Evolutionary conservation across 2,797 vertebrate genomes (phyloP), one percentile per base, ranked within the genome.

Genomic region (Tapera naevia): DNA sequence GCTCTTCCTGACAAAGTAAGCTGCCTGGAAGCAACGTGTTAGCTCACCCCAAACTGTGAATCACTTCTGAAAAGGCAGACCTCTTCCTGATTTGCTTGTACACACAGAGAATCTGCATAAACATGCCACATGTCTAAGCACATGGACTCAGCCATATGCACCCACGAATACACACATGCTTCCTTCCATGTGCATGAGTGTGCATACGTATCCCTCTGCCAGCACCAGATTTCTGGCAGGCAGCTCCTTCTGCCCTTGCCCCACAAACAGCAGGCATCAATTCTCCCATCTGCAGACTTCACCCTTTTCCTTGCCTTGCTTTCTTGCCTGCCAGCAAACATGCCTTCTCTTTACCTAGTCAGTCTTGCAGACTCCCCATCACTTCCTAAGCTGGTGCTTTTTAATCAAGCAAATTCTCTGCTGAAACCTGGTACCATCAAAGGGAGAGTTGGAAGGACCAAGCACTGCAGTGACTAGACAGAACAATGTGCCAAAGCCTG

Each of bases 211-310:
- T 97, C 96, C 96, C 95, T 61, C 89, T 97, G 98, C 98, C 98
- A 98, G 97, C 94, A 96, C 91, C 96, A 92, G 96, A 95, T 96
- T 95, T 97, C 95, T 98, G 98, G 98, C 98, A 98, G 97, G 97
- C 98, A 96, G 97, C 96, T 95, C 91, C 88, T 91, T 54, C 91
- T 95, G 88, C 94, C 95, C 94, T 96, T 93, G 92, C 97, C 95
- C 95, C 97, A 97, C 96, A 98, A 98, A 97, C 97, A 97, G 95
- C 95, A 95, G 94, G 97, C 98, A 97, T 96, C 97, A 97, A 98
- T 97, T 98, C 97, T 98, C 96, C 97, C 97, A 98, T 96, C 98
- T 97, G 97, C 97, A 97, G 97, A 97, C 76, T 95, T 95, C 82
- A 93, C 91, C 88, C 94, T 96, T 95, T 80, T 95, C 92, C 94